Evolutionary conservation across 2,888 invertebrate genomes (phyloP).

Genomic region (Callimorpha dominula): DNA sequence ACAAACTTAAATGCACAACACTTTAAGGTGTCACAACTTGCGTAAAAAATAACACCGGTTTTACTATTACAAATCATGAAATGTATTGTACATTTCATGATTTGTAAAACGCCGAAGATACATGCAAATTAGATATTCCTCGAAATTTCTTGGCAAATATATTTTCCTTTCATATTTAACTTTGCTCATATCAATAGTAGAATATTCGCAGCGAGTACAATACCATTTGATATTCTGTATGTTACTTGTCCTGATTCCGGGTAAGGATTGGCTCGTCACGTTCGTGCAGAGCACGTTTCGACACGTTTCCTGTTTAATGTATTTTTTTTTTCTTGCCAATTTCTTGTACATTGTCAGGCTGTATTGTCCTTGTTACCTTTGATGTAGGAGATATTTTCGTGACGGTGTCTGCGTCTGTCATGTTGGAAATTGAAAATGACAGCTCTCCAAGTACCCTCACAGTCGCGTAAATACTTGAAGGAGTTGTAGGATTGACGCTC

Average conservation of each 20-base stretch:
- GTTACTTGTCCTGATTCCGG: constrained; percentile 68
- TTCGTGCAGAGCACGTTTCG: constrained; percentile 58
- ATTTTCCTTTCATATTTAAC: constrained; percentile 41
- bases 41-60: no score
- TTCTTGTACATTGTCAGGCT: constrained; percentile 46
- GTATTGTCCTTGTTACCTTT: constrained; percentile 28
- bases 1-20: no score
- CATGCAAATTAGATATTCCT: constrained; percentile 41
- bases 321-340: constrained; percentile 51
- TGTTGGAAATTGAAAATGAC: constrained; percentile 16
- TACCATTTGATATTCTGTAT: constrained; percentile 75
- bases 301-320: constrained; percentile 62
- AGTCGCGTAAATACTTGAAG: neutral
- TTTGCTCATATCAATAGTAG: constrained; percentile 53
- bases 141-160: constrained; percentile 36
- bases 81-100: constrained; percentile 13
- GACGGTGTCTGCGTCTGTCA: constrained; percentile 16
- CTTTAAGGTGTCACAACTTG: no score
- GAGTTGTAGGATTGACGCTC: constrained; percentile 3
- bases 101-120: constrained; percentile 9
- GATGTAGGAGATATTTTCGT: constrained; percentile 17
- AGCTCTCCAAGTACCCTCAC: constrained; percentile 17
- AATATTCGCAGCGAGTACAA: constrained; percentile 55
- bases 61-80: no score
- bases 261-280: constrained; percentile 73